These are phyloP conservation scores for Rhaphigaster nebulosa DNA, from an alignment of 2,888 invertebrate species.

Conservation along the genomic window DNA sequence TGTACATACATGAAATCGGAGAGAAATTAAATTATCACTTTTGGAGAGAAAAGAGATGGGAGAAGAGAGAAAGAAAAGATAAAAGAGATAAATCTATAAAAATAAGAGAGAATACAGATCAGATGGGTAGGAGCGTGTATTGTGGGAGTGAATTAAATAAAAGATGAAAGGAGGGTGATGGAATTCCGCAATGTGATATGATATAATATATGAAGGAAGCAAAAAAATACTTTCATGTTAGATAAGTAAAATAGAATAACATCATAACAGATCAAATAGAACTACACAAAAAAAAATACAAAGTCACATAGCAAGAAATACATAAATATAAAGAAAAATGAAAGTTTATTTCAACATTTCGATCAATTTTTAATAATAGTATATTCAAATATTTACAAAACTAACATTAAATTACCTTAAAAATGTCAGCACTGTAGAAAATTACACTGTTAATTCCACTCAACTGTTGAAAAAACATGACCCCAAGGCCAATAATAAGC, in stretches of 20 bases:
- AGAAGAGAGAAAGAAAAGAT: too few relatives aligned
- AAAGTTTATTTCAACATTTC: background rate
- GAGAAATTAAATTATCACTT: too few relatives aligned
- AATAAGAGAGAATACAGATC: too few relatives aligned
- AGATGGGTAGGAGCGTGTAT: too few relatives aligned
- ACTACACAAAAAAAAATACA: background rate
- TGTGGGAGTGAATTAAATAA: background rate
- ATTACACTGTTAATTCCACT: slow-evolving; percentile 88
- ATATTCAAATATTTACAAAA: background rate
- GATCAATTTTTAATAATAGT: background rate
- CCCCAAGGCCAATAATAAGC: slow-evolving; percentile 78
- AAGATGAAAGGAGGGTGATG: background rate
- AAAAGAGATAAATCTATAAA: background rate
- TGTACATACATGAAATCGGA: too few relatives aligned
- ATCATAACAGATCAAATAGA: background rate
- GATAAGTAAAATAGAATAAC: background rate
- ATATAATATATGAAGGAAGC: background rate
- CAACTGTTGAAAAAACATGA: slow-evolving; percentile 93
- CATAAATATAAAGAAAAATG: background rate
- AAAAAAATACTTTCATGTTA: background rate
- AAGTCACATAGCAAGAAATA: too few relatives aligned
- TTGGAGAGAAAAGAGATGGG: too few relatives aligned
- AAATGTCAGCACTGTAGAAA: slow-evolving; percentile 83
- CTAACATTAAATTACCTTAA: slow-evolving; percentile 69
- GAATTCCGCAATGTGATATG: background rate